Percentiles rank a stretch among this genome's conserved stretches.
Evolutionary conservation across 2,888 invertebrate genomes (phyloP).

Genomic region (Anoncus sp.): DNA sequence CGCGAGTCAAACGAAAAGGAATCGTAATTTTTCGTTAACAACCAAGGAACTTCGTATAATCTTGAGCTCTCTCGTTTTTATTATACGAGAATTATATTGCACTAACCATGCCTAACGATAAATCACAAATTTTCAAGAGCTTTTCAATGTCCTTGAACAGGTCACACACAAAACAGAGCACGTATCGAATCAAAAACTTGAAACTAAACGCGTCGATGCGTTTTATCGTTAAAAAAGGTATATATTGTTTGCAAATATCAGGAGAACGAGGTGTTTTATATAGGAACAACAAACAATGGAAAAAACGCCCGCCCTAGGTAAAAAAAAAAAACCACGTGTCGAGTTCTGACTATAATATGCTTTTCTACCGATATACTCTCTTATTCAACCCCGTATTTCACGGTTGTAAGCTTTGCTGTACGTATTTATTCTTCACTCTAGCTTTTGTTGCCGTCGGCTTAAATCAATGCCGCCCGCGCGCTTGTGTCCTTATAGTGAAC

Average conservation of each 20-base stretch:
- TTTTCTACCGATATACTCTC: constrained; percentile 27
- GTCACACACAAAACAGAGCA: too few species aligned
- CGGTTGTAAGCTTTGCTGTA: constrained; percentile 41
- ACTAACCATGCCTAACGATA: too few species aligned
- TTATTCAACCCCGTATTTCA: constrained; percentile 44
- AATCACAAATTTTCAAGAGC: too few species aligned
- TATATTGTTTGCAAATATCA: not conserved
- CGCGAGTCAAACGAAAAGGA: too few species aligned
- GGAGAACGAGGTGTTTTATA: not conserved
- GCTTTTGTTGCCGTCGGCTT: constrained; percentile 20
- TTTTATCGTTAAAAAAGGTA: not conserved
- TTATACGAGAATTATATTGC: too few species aligned
- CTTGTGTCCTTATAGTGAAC: constrained; percentile 50
- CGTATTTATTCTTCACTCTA: constrained; percentile 58
- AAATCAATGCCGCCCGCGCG: constrained; percentile 26
- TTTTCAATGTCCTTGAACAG: too few species aligned
- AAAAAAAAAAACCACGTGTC: constrained; percentile 15
- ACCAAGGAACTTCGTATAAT: too few species aligned
- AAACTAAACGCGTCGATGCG: too few species aligned
- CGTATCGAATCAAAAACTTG: too few species aligned
- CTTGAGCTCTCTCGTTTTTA: too few species aligned
- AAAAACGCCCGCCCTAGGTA: not conserved
- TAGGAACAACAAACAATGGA: constrained; percentile 1
- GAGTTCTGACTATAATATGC: constrained; percentile 22
- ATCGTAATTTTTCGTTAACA: too few species aligned